Base-by-base conservation (phyloP, 2,113 vertebrate species). In the Enhydra lutris region DNA sequence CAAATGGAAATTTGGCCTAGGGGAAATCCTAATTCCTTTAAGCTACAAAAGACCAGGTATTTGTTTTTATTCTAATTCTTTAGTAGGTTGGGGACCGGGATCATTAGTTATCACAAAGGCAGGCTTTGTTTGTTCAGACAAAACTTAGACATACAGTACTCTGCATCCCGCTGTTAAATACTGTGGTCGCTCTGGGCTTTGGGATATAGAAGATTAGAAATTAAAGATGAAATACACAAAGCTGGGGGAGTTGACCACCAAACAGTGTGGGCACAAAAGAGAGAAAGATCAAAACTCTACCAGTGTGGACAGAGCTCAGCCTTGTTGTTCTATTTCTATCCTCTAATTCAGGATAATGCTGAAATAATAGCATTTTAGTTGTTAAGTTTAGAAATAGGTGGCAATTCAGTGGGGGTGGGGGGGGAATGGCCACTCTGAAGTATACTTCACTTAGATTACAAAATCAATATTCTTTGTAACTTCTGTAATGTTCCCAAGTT, bases 21-120 rank as follows among this genome's bases (percentile, higher is more conserved):
- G 97, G 98, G 98, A 98, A 98, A 97, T 98, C 91, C 69, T 98
- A 96, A 97, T 98, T 98, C 86, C 74, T 98, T 91, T 98, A 86
- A 97, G 92, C 95, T 98, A 73, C 67, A 87, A 97, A 96, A 97
- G 80, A 97, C 83, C 5, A 11, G 96, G 96, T 98, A 95, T 97
- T 95, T 98, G 78, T 92, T 98, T 98, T 97, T 95, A 98, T 98
- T 98, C 96, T 95, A 97, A 18, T 97, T 96, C 92, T 97, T 98
- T 36, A 88, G 93, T 95, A 85, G 88, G 50, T 59, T 95, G 91
- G 91, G 97, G 98, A 97, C 90, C 92, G 85, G 96, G 97, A 96
- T 95, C 91, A 45, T 96, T 98, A 97, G 74, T 90, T 93, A 98
- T 98, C 96, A 96, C 93, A 98, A 98, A 98, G 55, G 42, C 94